A percentile compares a stretch with the other conserved stretches of the same genome.
Evolutionary conservation across 2,113 vertebrate genomes (phyloP).

Genomic region (Ranitomeya imitator): DNA sequence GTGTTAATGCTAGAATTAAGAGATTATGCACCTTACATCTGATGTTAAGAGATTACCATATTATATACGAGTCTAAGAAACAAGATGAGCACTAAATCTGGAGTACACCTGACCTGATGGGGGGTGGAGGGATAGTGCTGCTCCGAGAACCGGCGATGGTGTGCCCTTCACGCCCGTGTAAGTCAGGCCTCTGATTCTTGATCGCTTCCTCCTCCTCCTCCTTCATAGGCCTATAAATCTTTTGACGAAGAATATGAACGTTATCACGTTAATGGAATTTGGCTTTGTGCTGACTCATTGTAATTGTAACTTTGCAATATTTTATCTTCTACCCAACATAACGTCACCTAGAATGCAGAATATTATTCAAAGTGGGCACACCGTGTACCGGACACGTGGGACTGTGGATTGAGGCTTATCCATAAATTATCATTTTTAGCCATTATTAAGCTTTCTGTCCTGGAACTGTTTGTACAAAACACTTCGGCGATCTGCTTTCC

Average conservation of each 20-base stretch:
- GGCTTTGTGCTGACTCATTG: conserved; percentile 38
- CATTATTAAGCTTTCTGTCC: not conserved
- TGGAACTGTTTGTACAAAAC: not conserved
- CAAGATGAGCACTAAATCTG: not conserved
- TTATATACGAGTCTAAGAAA: not conserved
- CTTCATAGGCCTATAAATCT: conserved; percentile 39
- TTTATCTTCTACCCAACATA: conserved; percentile 21
- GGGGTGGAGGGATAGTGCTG: not conserved
- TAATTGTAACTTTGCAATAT: conserved; percentile 33
- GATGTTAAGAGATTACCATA: not conserved
- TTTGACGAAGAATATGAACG: conserved; percentile 8
- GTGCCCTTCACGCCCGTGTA: conserved; percentile 39
- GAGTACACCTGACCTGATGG: not conserved
- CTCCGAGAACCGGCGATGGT: conserved; percentile 14
- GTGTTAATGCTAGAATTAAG: too few relatives aligned
- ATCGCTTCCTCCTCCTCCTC: not conserved
- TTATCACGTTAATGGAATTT: conserved; percentile 47
- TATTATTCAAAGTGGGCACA: not conserved
- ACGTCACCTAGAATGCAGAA: not conserved
- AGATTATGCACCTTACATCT: not conserved
- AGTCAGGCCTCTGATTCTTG: conserved; percentile 8
- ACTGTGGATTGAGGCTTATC: not conserved
- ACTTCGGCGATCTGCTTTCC: not conserved
- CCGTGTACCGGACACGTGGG: not conserved
- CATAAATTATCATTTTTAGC: not conserved